Conservation (phyloP, 2,797 vertebrate species). For the Oreochromis grahami region DNA sequence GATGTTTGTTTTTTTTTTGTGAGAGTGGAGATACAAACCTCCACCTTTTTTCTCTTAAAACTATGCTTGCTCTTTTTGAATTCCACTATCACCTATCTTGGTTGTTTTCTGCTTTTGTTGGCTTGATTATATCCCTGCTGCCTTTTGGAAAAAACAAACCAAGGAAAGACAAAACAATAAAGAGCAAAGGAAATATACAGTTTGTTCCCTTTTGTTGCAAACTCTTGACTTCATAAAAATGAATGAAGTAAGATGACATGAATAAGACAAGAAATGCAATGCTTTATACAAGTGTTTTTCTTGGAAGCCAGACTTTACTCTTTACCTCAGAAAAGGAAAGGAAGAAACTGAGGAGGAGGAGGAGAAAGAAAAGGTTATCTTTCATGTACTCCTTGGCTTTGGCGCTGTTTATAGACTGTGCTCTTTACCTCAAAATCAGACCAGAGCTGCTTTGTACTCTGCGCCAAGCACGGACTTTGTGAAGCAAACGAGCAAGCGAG, state of each 20-base stretch:
- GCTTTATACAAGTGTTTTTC: slow-evolving; percentile 49
- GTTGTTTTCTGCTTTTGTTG: slow-evolving; percentile 31
- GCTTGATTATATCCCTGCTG: slow-evolving; percentile 60
- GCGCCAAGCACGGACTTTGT: slow-evolving; percentile 43
- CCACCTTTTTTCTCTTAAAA: slow-evolving; percentile 17
- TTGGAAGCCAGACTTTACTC: slow-evolving; percentile 49
- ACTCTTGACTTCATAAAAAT: slow-evolving; percentile 76
- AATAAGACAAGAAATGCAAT: slow-evolving; percentile 23
- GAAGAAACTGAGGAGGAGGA: slow-evolving; percentile 7
- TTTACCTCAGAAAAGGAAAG: slow-evolving; percentile 63
- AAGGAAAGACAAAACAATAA: slow-evolving; percentile 44
- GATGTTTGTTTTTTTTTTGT: slow-evolving; percentile 25
- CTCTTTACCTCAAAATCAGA: slow-evolving; percentile 73
- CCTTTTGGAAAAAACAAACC: slow-evolving; percentile 45
- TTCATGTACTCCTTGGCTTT: slow-evolving; percentile 53
- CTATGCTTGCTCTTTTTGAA: slow-evolving; percentile 24
- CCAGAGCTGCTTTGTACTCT: slow-evolving; percentile 62
- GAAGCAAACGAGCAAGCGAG: slow-evolving; percentile 42
- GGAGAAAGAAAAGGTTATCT: slow-evolving; percentile 13
- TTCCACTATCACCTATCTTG: not conserved
- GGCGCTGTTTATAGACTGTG: slow-evolving; percentile 53
- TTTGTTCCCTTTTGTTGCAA: slow-evolving; percentile 56
- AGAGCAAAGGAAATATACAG: slow-evolving; percentile 74
- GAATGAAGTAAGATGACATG: slow-evolving; percentile 21
- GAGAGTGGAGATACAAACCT: slow-evolving; percentile 23